A percentile compares a stretch with the other conserved stretches of the same genome.
phyloP scores from a whole-genome alignment of 2,888 invertebrate species.

The Drosophila atripex region DNA sequence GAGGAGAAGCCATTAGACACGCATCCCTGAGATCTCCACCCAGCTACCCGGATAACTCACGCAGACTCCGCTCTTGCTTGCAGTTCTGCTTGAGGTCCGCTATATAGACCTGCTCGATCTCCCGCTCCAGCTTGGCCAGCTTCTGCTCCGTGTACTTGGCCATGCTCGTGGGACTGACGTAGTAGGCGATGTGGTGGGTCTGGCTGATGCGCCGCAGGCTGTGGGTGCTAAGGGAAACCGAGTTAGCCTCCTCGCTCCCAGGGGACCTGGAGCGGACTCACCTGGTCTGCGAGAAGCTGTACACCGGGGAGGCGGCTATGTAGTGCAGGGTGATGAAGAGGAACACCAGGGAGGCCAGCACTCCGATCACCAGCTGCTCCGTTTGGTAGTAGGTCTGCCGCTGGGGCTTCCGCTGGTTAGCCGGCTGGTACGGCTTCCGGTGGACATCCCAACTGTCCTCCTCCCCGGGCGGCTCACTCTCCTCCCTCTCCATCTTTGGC shows the following conservation, averaged over 20 bases:
- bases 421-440: slow-evolving; percentile 71
- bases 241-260: not conserved
- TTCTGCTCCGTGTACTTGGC: slow-evolving; percentile 37
- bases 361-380: slow-evolving; percentile 63
- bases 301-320: slow-evolving; percentile 87
- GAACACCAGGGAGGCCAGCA: slow-evolving; percentile 90
- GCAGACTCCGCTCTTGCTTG: slow-evolving; percentile 60
- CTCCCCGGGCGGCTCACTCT: not conserved
- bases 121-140: slow-evolving; percentile 49
- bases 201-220: slow-evolving; percentile 88
- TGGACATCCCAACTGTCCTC: not conserved
- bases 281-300: slow-evolving; percentile 90
- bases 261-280: slow-evolving; percentile 48
- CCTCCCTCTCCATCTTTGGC: slow-evolving; percentile 89
- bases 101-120: slow-evolving; percentile 59
- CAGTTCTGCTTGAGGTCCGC: slow-evolving; percentile 59
- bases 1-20: not conserved
- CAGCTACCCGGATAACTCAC: slow-evolving; percentile 50
- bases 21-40: not conserved
- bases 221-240: slow-evolving; percentile 50
- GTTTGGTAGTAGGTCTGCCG: slow-evolving; percentile 64
- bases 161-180: slow-evolving; percentile 94
- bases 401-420: slow-evolving; percentile 75
- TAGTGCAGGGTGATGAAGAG: slow-evolving; percentile 84
- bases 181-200: slow-evolving; percentile 94